These are phyloP conservation scores for Telenomus remus DNA, from an alignment of 1,140 invertebrate genomes.

Conservation along the genomic window DNA sequence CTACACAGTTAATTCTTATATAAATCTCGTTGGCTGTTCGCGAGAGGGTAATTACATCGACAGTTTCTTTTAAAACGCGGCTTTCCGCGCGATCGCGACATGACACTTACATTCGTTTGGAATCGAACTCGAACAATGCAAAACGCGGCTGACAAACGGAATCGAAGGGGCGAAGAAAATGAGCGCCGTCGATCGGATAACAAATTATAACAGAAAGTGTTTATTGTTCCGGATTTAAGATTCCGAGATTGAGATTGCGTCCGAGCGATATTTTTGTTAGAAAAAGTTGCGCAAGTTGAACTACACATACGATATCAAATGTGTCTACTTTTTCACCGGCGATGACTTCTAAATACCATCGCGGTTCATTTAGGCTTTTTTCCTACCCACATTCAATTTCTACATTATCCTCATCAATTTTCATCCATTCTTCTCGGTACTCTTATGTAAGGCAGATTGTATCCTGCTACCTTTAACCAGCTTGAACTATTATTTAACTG, in stretches of 20 bases:
- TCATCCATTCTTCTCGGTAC: conserved; percentile 35
- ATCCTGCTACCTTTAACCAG: conserved; percentile 26
- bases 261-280: too few species aligned
- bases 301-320: too few species aligned
- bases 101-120: conserved; percentile 53
- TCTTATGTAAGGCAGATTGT: conserved; percentile 31
- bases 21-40: conserved; percentile 38
- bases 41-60: conserved; percentile 46
- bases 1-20: conserved; percentile 53
- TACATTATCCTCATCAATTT: conserved; percentile 50
- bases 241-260: conserved; percentile 30
- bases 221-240: conserved; percentile 32
- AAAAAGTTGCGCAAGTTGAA: too few species aligned
- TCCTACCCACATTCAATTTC: conserved; percentile 44
- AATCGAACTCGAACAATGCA: conserved; percentile 46
- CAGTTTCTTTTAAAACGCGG: conserved; percentile 20
- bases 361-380: conserved; percentile 28
- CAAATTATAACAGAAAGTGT: conserved; percentile 21
- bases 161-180: conserved; percentile 1
- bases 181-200: conserved; percentile 1
- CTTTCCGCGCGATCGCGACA: conserved; percentile 38
- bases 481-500: conserved; percentile 31
- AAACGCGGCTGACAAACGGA: not conserved
- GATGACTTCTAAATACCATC: conserved; percentile 38
- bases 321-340: conserved; percentile 36